Conservation (phyloP, 2,888 invertebrate species). For the Ectemnius cavifrons region DNA sequence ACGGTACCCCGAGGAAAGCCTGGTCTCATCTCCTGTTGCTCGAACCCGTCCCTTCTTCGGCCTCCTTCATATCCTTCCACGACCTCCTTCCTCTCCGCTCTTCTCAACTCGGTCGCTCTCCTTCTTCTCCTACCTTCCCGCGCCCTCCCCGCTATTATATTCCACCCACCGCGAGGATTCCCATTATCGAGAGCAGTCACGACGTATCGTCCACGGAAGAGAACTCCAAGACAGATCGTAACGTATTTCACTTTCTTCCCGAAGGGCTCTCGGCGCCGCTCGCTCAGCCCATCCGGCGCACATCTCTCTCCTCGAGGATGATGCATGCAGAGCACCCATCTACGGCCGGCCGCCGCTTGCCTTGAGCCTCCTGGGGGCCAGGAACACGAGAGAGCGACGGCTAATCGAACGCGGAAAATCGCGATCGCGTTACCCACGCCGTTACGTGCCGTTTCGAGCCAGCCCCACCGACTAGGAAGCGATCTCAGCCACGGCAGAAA, state of each 20-base stretch:
- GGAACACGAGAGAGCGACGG: constrained; percentile 41
- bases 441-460: constrained; percentile 18
- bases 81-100: not conserved
- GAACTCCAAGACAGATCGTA: constrained; percentile 63
- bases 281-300: not conserved
- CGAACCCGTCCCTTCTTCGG: constrained; percentile 11
- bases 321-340: constrained; percentile 58
- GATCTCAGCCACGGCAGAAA: constrained; percentile 10
- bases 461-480: constrained; percentile 8
- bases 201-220: constrained; percentile 68
- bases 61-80: not conserved
- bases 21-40: constrained; percentile 51
- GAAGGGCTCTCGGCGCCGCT: constrained; percentile 53
- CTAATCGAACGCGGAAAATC: constrained; percentile 72
- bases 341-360: constrained; percentile 16
- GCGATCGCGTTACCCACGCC: constrained; percentile 63
- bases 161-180: constrained; percentile 68
- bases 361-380: constrained; percentile 28
- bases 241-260: constrained; percentile 73
- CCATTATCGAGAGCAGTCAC: constrained; percentile 72
- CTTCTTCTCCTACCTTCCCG: constrained; percentile 39
- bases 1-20: constrained; percentile 58
- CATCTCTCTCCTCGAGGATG: constrained; percentile 46
- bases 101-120: constrained; percentile 17
- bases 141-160: constrained; percentile 61